A percentile compares a stretch with the other conserved stretches of the same genome.
These are phyloP conservation scores for Leptinotarsa tumamoca DNA, from an alignment of 2,888 invertebrate species.

Conservation along the genomic window DNA sequence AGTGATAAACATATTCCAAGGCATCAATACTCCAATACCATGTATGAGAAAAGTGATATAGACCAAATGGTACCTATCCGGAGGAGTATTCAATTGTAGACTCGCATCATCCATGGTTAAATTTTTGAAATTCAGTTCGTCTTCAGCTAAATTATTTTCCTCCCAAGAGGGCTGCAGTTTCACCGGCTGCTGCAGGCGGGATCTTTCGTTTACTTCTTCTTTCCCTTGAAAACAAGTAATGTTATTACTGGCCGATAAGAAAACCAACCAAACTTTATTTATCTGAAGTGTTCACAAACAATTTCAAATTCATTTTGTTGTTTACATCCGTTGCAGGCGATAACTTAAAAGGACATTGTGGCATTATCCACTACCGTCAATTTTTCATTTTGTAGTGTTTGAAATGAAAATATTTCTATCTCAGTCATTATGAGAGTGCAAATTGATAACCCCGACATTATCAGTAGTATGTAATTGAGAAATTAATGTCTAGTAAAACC, in stretches of 20 bases:
- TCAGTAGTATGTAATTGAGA: too few relatives aligned
- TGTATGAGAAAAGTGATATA: constrained; percentile 91
- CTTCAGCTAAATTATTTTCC: constrained; percentile 84
- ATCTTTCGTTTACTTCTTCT: constrained; percentile 69
- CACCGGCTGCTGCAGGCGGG: constrained; percentile 81
- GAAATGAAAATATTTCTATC: too few relatives aligned
- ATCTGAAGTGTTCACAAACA: not conserved
- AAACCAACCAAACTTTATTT: not conserved
- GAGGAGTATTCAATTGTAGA: constrained; percentile 81
- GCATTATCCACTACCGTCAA: too few relatives aligned
- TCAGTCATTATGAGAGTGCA: too few relatives aligned
- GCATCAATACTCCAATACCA: constrained; percentile 93
- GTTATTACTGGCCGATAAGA: not conserved
- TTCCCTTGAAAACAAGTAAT: constrained; percentile 25
- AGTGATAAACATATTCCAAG: constrained; percentile 99
- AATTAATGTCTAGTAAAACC: too few relatives aligned
- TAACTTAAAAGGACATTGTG: too few relatives aligned
- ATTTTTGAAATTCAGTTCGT: constrained; percentile 81
- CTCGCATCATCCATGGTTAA: constrained; percentile 77
- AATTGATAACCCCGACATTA: too few relatives aligned
- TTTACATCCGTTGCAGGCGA: too few relatives aligned
- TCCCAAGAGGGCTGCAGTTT: constrained; percentile 90
- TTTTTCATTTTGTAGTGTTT: too few relatives aligned
- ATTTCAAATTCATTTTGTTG: too few relatives aligned
- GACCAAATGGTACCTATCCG: constrained; percentile 83